These are phyloP conservation scores for Cataglyphis altisquamis DNA, from an alignment of 2,888 invertebrate genomes.

Conservation along the genomic window DNA sequence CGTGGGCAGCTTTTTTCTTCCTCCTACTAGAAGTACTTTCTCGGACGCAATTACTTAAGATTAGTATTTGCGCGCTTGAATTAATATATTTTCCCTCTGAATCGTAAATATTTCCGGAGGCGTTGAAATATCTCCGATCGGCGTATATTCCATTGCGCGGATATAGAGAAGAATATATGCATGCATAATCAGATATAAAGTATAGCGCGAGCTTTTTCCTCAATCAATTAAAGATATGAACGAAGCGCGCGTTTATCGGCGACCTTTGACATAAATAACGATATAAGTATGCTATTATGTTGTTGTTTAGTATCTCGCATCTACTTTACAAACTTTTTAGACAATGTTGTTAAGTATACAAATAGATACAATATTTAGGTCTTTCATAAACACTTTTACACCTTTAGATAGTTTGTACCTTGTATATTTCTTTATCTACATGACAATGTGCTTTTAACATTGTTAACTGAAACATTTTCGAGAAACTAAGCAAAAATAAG, in stretches of 20 bases:
- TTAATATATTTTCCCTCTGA: conserved; percentile 14
- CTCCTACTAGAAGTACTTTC: neutral
- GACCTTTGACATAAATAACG: conserved; percentile 12
- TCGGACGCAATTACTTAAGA: conserved; percentile 38
- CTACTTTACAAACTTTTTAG: conserved; percentile 11
- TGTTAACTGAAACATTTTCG: conserved; percentile 2
- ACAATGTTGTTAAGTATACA: neutral
- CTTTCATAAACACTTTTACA: neutral
- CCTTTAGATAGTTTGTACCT: neutral
- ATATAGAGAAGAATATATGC: neutral
- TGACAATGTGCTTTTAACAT: neutral
- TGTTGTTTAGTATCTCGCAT: neutral
- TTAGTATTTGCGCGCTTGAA: conserved; percentile 37
- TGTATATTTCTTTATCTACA: neutral
- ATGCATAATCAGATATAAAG: conserved; percentile 10
- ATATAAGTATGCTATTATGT: neutral
- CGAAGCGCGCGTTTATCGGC: neutral
- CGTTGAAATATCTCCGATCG: neutral
- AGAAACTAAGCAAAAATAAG: neutral
- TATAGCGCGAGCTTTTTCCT: neutral
- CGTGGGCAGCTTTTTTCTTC: neutral
- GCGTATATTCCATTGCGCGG: conserved; percentile 17
- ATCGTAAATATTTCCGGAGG: conserved; percentile 51
- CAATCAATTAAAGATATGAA: neutral
- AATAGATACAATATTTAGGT: neutral